These are phyloP conservation scores for Streblospio benedicti DNA, from an alignment of 1,140 invertebrate species.

Conservation along the genomic window DNA sequence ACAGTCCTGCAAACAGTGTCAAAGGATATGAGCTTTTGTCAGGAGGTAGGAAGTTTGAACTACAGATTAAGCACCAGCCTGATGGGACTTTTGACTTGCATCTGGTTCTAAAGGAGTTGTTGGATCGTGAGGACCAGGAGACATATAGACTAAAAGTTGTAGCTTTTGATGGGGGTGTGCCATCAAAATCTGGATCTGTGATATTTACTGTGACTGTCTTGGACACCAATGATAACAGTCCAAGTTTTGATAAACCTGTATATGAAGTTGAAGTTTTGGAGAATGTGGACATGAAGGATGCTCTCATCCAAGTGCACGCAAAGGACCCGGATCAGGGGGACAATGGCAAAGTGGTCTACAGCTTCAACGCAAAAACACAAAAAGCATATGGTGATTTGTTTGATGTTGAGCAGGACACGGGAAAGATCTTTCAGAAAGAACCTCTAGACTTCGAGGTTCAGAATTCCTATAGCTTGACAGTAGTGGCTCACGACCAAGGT, in stretches of 20 bases:
- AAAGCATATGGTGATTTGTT: slow-evolving; percentile 41
- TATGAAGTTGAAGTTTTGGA: slow-evolving; percentile 64
- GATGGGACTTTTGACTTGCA: neutral
- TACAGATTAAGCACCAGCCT: neutral
- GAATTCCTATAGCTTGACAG: slow-evolving; percentile 66
- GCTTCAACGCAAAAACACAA: slow-evolving; percentile 58
- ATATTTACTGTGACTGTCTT: slow-evolving; percentile 1
- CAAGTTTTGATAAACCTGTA: slow-evolving; percentile 41
- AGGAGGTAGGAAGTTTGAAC: neutral
- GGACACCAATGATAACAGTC: slow-evolving; percentile 30
- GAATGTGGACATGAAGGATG: slow-evolving; percentile 76
- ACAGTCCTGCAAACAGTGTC: slow-evolving; percentile 9
- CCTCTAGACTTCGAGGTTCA: slow-evolving; percentile 70
- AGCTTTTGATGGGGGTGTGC: slow-evolving; percentile 8
- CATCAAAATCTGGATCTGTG: neutral
- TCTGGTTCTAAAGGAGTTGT: neutral
- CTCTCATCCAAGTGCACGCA: slow-evolving; percentile 70
- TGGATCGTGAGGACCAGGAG: slow-evolving; percentile 9
- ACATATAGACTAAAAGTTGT: neutral
- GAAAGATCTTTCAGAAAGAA: slow-evolving; percentile 52
- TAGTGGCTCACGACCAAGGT: slow-evolving; percentile 86
- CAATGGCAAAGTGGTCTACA: slow-evolving; percentile 53
- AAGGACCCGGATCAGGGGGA: slow-evolving; percentile 33
- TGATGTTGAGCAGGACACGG: slow-evolving; percentile 80
- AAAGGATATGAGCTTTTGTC: slow-evolving; percentile 3